Evolutionary conservation across 2,888 invertebrate species (phyloP).

Genomic region (Rhamnusium bicolor): DNA sequence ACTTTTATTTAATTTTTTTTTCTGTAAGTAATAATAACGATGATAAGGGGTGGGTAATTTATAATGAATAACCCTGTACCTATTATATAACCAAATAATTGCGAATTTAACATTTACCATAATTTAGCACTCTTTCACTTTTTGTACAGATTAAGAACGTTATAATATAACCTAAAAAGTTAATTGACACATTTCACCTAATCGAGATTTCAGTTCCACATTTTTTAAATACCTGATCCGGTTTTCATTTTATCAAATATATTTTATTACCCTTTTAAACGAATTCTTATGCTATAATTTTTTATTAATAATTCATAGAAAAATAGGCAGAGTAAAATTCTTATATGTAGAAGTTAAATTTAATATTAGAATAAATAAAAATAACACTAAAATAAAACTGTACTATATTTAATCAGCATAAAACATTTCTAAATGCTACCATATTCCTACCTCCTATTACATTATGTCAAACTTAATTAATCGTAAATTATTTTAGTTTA

Average conservation of each 20-base stretch:
- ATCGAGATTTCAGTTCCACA: neutral
- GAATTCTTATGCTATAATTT: neutral
- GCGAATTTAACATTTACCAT: no score
- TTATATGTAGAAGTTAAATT: neutral
- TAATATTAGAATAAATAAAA: neutral
- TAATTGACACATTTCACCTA: neutral
- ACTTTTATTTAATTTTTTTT: no score
- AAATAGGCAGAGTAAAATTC: neutral
- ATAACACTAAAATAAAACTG: neutral
- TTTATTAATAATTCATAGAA: neutral
- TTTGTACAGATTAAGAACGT: neutral
- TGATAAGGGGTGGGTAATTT: no score
- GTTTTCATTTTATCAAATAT: neutral
- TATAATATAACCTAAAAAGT: neutral
- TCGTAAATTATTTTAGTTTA: neutral
- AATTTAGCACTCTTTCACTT: neutral
- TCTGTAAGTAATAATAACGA: no score
- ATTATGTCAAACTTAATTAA: constrained; percentile 11
- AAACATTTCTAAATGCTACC: neutral
- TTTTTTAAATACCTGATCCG: neutral
- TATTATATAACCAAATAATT: no score
- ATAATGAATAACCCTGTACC: no score
- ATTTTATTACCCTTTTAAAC: neutral
- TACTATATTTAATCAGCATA: constrained; percentile 4
- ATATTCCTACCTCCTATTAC: neutral